phyloP scores from a whole-genome alignment of 30 jellyfish, hydroid and myxozoan species.

The Clytia hemisphaerica region DNA sequence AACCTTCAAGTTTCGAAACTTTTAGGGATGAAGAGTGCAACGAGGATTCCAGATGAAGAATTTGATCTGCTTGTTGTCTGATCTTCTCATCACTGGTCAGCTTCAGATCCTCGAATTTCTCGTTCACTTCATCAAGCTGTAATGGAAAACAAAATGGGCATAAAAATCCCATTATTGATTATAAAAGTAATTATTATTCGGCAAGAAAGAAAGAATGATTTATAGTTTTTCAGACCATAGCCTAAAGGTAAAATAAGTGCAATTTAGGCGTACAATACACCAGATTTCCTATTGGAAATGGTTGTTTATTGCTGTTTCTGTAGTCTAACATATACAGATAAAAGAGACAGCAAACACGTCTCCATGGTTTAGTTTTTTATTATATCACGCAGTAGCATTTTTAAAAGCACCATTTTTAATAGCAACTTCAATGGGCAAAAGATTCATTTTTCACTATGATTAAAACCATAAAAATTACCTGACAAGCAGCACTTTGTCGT shows the following conservation, averaged over 20 bases:
- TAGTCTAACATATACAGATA: too few species aligned
- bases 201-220: not conserved
- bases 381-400: too few species aligned
- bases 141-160: not conserved
- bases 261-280: too few species aligned
- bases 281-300: too few species aligned
- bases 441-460: too few species aligned
- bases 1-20: slow-evolving; percentile 47
- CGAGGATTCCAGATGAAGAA: slow-evolving; percentile 42
- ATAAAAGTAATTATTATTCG: not conserved
- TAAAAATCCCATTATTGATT: not conserved
- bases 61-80: slow-evolving; percentile 15
- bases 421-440: too few species aligned
- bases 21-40: slow-evolving; percentile 42
- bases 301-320: too few species aligned
- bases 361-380: too few species aligned
- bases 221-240: too few species aligned
- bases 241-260: too few species aligned
- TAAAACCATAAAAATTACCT: not conserved
- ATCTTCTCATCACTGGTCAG: slow-evolving; percentile 41
- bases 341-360: too few species aligned
- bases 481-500: not conserved
- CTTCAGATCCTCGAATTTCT: slow-evolving; percentile 49
- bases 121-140: slow-evolving; percentile 44
- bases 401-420: too few species aligned